Base-by-base conservation (phyloP, 2,888 invertebrate genomes). In the Plutella xylostella region DNA sequence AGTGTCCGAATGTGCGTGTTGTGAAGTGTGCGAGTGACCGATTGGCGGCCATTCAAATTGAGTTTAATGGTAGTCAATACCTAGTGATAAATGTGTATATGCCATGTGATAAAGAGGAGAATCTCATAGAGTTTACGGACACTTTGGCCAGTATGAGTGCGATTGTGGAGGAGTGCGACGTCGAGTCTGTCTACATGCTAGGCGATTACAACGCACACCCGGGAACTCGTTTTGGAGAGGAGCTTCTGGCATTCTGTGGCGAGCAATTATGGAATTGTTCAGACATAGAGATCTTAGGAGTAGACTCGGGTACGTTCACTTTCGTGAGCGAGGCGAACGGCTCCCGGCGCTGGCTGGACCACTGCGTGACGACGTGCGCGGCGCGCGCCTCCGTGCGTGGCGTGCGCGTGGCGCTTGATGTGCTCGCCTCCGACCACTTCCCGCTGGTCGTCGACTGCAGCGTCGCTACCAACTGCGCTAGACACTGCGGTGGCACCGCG, bases 121-220 rank as follows among this genome's bases (percentile, higher is more conserved):
- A 37, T 18, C n/a, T 37, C 17, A 15, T 7, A n/a, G 37, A 37
- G 18, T 37, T 37, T 18, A 37, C 19, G 6, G 17, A 17, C 18
- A 17, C 17, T 18, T 18, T 37, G 4, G 18, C 17, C 4, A 18
- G 4, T 5, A n/a, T 37, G 19, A 37, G 14, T 19, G 19, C 18
- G 3, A 37, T 37, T 17, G 18, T 37, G 3, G 37, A 37, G 4
- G n/a, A 19, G 4, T 6, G 4, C 7, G 37, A 18, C 6, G 6
- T 18, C 5, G 37, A 37, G 17, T 37, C 7, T 5, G 37, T 37
- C 17, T 37, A 37, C 18, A 17, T 18, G 18, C 18, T 37, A 18
- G 37, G 37, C 17, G 37, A 37, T 37, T 37, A 9, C n/a, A 37
- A 37, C 14, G 37, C 37, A 4, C 37, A 37, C 18, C 37, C 37